These are phyloP conservation scores for Pachydiplax longipennis DNA, from an alignment of 2,888 invertebrate genomes.

Conservation along the genomic window DNA sequence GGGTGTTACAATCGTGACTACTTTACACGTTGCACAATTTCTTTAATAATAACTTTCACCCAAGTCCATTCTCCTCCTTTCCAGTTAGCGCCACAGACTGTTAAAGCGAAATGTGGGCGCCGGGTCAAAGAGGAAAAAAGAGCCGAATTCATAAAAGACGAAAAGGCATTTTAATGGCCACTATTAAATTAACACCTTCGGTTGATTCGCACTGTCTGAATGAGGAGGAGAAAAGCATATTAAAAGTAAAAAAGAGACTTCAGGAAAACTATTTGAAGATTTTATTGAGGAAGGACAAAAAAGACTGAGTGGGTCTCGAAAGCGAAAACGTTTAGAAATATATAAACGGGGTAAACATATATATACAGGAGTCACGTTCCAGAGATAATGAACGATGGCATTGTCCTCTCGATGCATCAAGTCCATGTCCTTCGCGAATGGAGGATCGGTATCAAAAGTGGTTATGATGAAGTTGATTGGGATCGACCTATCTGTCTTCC, in stretches of 20 bases:
- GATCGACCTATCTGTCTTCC: too few relatives aligned
- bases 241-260: neutral
- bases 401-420: too few relatives aligned
- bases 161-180: neutral
- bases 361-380: too few relatives aligned
- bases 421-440: too few relatives aligned
- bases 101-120: neutral
- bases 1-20: neutral
- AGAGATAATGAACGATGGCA: too few relatives aligned
- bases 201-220: neutral
- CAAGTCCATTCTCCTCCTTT: neutral
- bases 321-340: too few relatives aligned
- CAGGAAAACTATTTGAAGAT: too few relatives aligned
- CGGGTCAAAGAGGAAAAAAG: neutral
- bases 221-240: neutral
- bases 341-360: too few relatives aligned
- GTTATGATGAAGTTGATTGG: too few relatives aligned
- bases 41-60: neutral
- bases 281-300: too few relatives aligned
- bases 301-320: too few relatives aligned
- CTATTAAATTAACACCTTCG: neutral
- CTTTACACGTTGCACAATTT: neutral
- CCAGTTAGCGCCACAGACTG: neutral
- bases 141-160: neutral
- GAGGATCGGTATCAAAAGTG: too few relatives aligned